phyloP scores from a whole-genome alignment of 1,140 invertebrate species.

The Aphis gossypii region DNA sequence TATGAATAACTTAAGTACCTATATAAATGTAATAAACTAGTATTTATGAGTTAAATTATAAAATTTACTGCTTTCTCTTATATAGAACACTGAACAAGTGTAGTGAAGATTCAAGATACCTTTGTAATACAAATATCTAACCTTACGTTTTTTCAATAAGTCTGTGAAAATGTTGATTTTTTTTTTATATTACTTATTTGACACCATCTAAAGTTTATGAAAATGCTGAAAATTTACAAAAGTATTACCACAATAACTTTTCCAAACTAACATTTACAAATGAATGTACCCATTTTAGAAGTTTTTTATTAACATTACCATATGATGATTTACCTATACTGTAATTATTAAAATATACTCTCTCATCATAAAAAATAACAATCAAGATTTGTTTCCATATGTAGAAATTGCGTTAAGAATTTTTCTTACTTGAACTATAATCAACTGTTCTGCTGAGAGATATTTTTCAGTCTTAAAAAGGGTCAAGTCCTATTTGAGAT shows the following conservation, averaged over 20 bases:
- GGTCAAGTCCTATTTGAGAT: background rate
- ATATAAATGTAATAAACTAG: too few relatives aligned
- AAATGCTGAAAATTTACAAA: conserved; percentile 15
- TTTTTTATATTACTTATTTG: background rate
- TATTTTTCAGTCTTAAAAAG: background rate
- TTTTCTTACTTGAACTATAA: too few relatives aligned
- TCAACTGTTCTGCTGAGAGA: background rate
- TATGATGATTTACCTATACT: conserved; percentile 3
- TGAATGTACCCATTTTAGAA: conserved; percentile 28
- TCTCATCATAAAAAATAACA: background rate
- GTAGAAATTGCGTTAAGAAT: background rate
- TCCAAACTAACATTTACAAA: background rate
- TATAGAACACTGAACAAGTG: too few relatives aligned
- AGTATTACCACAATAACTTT: background rate
- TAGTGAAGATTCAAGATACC: too few relatives aligned
- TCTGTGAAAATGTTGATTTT: conserved; percentile 8
- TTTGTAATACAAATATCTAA: too few relatives aligned
- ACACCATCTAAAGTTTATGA: conserved; percentile 17
- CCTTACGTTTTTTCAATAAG: background rate
- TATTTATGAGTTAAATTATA: too few relatives aligned
- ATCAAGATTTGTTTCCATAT: conserved; percentile 22
- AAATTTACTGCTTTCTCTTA: too few relatives aligned
- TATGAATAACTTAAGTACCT: too few relatives aligned
- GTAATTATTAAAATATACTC: background rate
- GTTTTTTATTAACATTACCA: conserved; percentile 38